These are phyloP conservation scores for Drosophila nebulosa DNA, from an alignment of 1,140 invertebrate species.

Conservation along the genomic window DNA sequence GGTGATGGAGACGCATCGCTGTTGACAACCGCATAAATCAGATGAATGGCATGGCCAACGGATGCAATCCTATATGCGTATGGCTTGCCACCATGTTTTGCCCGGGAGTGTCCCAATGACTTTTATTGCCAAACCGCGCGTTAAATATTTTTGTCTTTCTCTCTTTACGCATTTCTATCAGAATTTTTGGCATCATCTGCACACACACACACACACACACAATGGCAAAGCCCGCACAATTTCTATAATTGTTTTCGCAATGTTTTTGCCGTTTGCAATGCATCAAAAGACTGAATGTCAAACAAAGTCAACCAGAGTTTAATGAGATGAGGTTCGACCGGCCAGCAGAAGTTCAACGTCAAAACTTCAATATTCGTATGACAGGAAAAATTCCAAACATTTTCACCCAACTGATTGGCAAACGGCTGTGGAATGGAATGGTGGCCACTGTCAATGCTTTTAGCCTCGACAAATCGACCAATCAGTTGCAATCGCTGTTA, in stretches of 20 bases:
- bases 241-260: constrained; percentile 40
- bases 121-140: constrained; percentile 45
- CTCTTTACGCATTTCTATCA: background rate
- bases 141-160: constrained; percentile 52
- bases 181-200: background rate
- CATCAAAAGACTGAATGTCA: constrained; percentile 4
- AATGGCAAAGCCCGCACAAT: constrained; percentile 11
- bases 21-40: constrained; percentile 71
- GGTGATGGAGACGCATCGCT: background rate
- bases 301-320: constrained; percentile 12
- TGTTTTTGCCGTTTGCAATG: background rate
- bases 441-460: background rate
- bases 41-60: constrained; percentile 44
- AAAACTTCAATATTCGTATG: background rate
- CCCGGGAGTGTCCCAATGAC: constrained; percentile 25
- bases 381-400: background rate
- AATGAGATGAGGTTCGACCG: background rate
- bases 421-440: background rate
- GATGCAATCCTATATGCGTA: background rate
- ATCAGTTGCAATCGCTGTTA: background rate
- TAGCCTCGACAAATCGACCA: background rate
- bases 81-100: constrained; percentile 34
- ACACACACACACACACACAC: background rate
- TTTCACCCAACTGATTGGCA: background rate
- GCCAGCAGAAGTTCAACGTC: background rate